phyloP scores from a whole-genome alignment of 2,797 vertebrate genomes.

The Pangasius krempfi region DNA sequence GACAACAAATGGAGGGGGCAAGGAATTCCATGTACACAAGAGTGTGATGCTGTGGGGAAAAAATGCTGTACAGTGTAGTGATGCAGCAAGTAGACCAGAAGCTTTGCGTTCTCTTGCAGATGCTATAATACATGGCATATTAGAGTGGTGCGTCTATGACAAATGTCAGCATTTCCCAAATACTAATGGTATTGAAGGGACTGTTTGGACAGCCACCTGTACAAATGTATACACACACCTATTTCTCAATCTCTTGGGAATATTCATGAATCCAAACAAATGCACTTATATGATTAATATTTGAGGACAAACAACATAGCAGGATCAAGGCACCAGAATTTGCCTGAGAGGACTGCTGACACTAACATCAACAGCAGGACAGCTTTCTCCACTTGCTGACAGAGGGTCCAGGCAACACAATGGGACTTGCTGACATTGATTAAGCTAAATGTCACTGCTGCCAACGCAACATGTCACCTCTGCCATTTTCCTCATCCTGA shows the following conservation, averaged over 20 bases:
- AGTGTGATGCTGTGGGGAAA: too few species aligned
- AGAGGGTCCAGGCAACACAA: conserved; percentile 46
- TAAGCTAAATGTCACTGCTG: conserved; percentile 52
- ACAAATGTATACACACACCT: neutral
- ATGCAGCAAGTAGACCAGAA: neutral
- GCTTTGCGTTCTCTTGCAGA: neutral
- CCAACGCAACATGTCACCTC: conserved; percentile 46
- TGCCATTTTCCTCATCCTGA: conserved; percentile 4
- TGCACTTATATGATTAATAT: neutral
- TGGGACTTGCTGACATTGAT: conserved; percentile 53
- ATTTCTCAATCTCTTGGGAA: neutral
- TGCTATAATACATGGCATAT: neutral
- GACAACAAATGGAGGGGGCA: neutral
- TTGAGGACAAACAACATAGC: neutral
- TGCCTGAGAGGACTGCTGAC: neutral
- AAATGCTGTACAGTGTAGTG: neutral
- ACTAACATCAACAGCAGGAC: conserved; percentile 33
- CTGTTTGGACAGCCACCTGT: neutral
- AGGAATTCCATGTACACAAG: neutral
- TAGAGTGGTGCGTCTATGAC: neutral
- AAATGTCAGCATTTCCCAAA: neutral
- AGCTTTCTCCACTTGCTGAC: conserved; percentile 22
- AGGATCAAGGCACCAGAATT: neutral
- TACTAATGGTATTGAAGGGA: neutral
- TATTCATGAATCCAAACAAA: neutral